Evolutionary conservation across 92 coral and sea anemone genomes (phyloP), one percentile per base, ranked within the genome.

Genomic region (Palythoa caribaeorum): DNA sequence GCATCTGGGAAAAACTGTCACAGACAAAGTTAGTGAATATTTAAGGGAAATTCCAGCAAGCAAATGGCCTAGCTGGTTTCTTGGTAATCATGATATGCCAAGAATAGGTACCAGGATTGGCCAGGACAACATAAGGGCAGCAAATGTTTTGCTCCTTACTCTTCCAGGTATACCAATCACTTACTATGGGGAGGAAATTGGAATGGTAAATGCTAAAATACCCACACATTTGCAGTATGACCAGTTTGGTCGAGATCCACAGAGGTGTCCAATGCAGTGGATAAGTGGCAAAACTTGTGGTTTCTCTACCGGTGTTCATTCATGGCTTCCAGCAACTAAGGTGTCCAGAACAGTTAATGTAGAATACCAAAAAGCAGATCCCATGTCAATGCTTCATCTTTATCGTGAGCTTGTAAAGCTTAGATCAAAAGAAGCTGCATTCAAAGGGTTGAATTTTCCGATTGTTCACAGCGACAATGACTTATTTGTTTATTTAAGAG

Each of bases 141-240:
- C 91, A 68, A 92, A 94, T 90, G 95, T 94, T 12, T 88, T 96
- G 70, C 77, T 92, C 40, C 90, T 96, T 2, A 92, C 94, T 12
- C 89, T 96, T 13, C 99, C 99, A 21, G 99, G 98, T 48, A 96
- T 98, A 52, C 95, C 99, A 0, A 59, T 96, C 57, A 94, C 94
- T 52, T 96, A 95, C 83, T 96, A 96, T 86, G 99, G 99, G n/a
- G 99, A 96, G 79, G 99, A 96, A 73, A 78, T 96, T 66, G 98
- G 99, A 76, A 94, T 94, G 96, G 76, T 83, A 53, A 89, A 94
- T 94, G 94, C 88, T 14, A 71, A 79, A 44, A 53, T 93, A 14
- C 92, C 90, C 16, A 63, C 38, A 6, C 79, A 76, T 63, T 48
- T 80, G 40, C 73, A 80, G 16, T 78, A 69, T 53, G 59, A 65